phyloP scores from a whole-genome alignment of 2,888 invertebrate species.

The Frankliniella intonsa region DNA sequence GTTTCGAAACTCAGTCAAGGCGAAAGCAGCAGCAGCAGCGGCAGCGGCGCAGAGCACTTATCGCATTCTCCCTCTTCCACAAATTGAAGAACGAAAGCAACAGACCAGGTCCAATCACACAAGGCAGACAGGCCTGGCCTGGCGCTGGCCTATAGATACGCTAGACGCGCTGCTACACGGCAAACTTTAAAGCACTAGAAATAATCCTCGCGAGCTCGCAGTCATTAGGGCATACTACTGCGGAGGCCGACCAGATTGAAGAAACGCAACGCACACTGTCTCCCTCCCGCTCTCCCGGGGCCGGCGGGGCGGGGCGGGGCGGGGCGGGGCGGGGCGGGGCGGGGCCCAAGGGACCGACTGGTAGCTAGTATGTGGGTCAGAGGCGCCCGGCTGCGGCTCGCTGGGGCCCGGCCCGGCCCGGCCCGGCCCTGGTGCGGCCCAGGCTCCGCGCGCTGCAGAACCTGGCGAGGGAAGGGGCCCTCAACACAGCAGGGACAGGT shows the following conservation, averaged over 20 bases:
- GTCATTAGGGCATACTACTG: too few species aligned
- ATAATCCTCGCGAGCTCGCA: too few species aligned
- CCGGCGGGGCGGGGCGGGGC: too few species aligned
- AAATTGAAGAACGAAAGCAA: not conserved
- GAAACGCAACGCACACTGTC: too few species aligned
- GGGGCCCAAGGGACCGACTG: not conserved
- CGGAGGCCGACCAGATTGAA: too few species aligned
- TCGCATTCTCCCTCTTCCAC: not conserved
- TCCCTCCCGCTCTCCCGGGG: too few species aligned
- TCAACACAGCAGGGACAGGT: too few species aligned
- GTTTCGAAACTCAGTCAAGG: not conserved
- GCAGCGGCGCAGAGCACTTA: not conserved
- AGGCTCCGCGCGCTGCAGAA: not conserved
- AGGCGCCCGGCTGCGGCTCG: not conserved
- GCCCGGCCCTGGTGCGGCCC: not conserved
- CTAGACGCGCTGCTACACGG: too few species aligned
- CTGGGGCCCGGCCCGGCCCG: not conserved
- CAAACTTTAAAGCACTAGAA: too few species aligned
- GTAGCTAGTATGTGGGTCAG: not conserved
- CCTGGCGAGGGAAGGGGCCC: too few species aligned
- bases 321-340: too few species aligned
- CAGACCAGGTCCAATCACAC: not conserved
- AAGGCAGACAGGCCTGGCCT: not conserved
- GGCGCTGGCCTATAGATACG: not conserved
- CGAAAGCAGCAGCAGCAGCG: not conserved